Evolutionary conservation across 1,140 invertebrate species (phyloP), one percentile per base, ranked within the genome.

Genomic region (Brachionus rubens): DNA sequence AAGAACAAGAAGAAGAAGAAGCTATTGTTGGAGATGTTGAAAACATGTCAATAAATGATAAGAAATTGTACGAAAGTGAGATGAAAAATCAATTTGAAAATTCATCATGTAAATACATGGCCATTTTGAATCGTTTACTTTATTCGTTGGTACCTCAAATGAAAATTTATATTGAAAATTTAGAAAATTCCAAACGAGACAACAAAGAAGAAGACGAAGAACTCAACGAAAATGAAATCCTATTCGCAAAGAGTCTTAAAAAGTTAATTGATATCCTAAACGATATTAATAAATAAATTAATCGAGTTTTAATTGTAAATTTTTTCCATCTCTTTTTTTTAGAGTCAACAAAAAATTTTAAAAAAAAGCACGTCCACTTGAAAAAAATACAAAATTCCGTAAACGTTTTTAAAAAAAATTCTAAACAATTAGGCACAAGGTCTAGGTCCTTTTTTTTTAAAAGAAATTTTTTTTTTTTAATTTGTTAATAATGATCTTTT

Each of bases 71-170:
- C 5, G 43, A 46, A 14, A 14, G 3, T 41, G 59, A 65, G 9
- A 24, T 65, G 4, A 65, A 43, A 28, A 36, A 24, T 26, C 36
- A 65, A 24, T 72, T 72, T 48, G 68, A 72, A 36, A 54, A 72
- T 30, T 43, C 68, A 14, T 48, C 68, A 2, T 72, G 68, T 54
- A 72, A 72, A 54, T 72, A 72, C 26, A 24, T 72, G 30, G 68
- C 68, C 28, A 50, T 72, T 48, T 33, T 72, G 16, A 54, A 48
- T 36, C 68, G 68, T 6, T n/a, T 50, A 21, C 28, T 72, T 1
- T 19, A 40, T 41, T 72, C 68, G 19, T 50, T 72, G 9, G 43
- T 65, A 65, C 59, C 59, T 65, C 59, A 65, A 28, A 65, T 65
- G 59, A 65, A n/a, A 43, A 14, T 16, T 12, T 65, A 65, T 65